Evolutionary conservation across 2,888 invertebrate species (phyloP).

Genomic region (Entomobrya proxima): DNA sequence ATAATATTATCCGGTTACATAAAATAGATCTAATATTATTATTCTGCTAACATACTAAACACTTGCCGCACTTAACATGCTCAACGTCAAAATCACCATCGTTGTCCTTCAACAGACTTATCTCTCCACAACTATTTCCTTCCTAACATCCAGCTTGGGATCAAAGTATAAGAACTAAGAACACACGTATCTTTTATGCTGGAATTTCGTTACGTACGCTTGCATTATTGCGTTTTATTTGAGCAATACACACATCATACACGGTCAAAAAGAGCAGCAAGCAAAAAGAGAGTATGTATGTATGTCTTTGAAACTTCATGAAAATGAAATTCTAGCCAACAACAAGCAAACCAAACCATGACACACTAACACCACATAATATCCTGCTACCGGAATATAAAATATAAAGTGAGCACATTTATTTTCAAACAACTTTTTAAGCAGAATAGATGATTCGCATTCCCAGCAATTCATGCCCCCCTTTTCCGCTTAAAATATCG

Average conservation of each 20-base stretch:
- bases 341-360: conserved; percentile 11
- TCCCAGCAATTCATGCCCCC: neutral
- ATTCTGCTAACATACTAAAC: conserved; percentile 17
- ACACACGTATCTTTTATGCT: no score
- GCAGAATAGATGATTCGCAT: neutral
- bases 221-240: no score
- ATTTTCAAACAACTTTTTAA: conserved; percentile 13
- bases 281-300: neutral
- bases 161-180: no score
- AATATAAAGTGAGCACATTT: conserved; percentile 21
- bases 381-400: neutral
- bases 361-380: conserved; percentile 13
- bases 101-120: neutral
- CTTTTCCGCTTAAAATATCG: conserved; percentile 34
- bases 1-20: neutral
- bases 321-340: conserved; percentile 26
- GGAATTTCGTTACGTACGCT: no score
- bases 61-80: neutral
- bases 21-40: neutral
- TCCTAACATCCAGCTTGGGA: neutral
- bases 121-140: neutral
- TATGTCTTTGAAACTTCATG: neutral
- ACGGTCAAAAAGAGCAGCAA: neutral
- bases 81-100: conserved; percentile 18
- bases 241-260: no score